Conservation (phyloP, 2,797 vertebrate species). For the Bucorvus abyssinicus region DNA sequence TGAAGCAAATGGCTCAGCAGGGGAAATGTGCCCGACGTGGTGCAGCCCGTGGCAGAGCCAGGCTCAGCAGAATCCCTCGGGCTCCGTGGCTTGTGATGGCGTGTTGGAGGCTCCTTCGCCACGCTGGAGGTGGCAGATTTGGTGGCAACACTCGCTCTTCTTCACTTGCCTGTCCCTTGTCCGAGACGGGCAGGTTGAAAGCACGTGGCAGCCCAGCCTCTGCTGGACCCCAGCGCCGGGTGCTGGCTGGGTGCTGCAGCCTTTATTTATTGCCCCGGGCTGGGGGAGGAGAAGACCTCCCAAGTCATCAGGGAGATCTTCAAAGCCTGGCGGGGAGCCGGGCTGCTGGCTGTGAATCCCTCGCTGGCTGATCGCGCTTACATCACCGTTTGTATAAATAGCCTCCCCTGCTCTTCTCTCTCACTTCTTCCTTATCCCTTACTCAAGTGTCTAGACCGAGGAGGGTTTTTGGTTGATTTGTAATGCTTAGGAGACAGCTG, state of each 20-base stretch:
- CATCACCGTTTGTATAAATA: background rate
- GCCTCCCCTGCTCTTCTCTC: background rate
- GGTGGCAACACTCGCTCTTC: background rate
- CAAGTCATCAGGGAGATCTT: background rate
- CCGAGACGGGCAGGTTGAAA: background rate
- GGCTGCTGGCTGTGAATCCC: background rate
- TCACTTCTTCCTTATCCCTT: background rate
- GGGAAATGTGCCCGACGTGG: background rate
- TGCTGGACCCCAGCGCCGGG: background rate
- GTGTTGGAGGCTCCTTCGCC: background rate
- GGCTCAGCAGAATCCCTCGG: background rate
- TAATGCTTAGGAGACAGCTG: background rate
- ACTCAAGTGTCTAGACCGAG: background rate
- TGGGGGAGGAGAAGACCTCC: background rate
- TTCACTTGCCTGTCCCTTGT: background rate
- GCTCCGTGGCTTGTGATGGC: background rate
- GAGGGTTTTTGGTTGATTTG: background rate
- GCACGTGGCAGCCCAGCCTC: background rate
- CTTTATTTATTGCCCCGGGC: background rate
- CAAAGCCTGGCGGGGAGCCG: background rate
- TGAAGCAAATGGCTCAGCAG: background rate
- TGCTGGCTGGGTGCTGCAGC: background rate
- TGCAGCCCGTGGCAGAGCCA: fast-evolving
- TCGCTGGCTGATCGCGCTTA: background rate
- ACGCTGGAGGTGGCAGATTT: fast-evolving